A percentile compares a stretch with the other conserved stretches of the same genome.
phyloP scores from a whole-genome alignment of 2,888 invertebrate genomes.

The Chironomus riparius region DNA sequence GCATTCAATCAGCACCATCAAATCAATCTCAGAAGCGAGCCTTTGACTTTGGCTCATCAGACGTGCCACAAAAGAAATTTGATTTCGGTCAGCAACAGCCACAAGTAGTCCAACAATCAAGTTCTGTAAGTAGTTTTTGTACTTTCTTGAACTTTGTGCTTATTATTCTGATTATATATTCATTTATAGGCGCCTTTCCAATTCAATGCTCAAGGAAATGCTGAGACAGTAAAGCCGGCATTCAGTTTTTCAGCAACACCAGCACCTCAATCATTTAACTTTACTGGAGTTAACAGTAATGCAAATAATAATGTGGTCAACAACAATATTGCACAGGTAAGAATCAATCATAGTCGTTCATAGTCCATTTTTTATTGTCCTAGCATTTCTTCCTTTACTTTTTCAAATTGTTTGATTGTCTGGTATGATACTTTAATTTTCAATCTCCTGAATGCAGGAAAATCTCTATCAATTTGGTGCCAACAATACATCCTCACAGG shows the following conservation, averaged over 20 bases:
- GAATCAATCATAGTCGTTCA: neutral
- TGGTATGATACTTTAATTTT: neutral
- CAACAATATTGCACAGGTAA: neutral
- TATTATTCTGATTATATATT: neutral
- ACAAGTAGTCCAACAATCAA: constrained; percentile 5
- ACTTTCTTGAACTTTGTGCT: neutral
- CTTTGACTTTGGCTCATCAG: neutral
- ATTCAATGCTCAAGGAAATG: constrained; percentile 14
- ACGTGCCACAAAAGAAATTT: constrained; percentile 1
- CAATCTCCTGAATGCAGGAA: neutral
- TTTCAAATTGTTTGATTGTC: neutral
- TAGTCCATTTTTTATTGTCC: neutral
- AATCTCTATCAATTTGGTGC: constrained; percentile 16
- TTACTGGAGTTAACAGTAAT: neutral
- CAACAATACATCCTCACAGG: neutral
- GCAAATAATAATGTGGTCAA: neutral
- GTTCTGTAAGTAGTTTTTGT: neutral
- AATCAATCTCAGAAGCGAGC: constrained; percentile 7
- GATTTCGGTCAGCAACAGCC: constrained; percentile 2
- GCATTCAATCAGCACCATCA: constrained; percentile 1
- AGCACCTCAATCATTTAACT: constrained; percentile 15
- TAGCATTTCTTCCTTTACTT: neutral
- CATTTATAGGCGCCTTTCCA: constrained; percentile 25
- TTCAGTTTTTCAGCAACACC: constrained; percentile 23
- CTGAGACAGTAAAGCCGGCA: neutral